Conservation (phyloP, 1,140 invertebrate species). For the Eumaeus atala region DNA sequence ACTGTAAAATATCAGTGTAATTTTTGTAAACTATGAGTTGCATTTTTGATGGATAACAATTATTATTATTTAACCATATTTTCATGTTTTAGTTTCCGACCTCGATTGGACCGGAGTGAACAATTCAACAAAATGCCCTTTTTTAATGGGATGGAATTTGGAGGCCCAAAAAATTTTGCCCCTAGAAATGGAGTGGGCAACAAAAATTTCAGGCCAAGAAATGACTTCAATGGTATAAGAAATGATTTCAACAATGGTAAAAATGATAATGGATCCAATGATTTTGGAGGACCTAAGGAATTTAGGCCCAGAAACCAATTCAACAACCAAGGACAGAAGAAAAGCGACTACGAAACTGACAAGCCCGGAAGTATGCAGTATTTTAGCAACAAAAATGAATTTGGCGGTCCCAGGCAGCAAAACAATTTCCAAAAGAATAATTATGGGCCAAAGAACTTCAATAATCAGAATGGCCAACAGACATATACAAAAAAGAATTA, state of each 20-base stretch:
- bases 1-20: too few species aligned
- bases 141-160: slow-evolving; percentile 67
- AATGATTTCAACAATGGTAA: slow-evolving; percentile 75
- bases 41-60: too few species aligned
- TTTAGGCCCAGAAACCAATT: slow-evolving; percentile 74
- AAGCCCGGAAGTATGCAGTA: slow-evolving; percentile 70
- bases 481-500: slow-evolving; percentile 48
- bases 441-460: slow-evolving; percentile 52
- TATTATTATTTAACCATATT: too few species aligned
- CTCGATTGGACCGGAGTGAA: slow-evolving; percentile 76
- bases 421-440: slow-evolving; percentile 51
- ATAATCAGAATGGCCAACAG: slow-evolving; percentile 45
- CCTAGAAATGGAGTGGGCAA: slow-evolving; percentile 64
- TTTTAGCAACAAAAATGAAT: slow-evolving; percentile 62
- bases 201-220: slow-evolving; percentile 66
- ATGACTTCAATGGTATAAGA: slow-evolving; percentile 70
- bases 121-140: slow-evolving; percentile 76
- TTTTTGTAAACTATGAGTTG: too few species aligned
- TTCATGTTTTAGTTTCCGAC: slow-evolving; percentile 61
- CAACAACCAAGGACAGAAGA: slow-evolving; percentile 68
- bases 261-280: slow-evolving; percentile 55
- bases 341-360: slow-evolving; percentile 55
- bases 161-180: slow-evolving; percentile 70
- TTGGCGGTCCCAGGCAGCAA: slow-evolving; percentile 67
- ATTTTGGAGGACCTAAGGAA: slow-evolving; percentile 68